Conservation (phyloP, 2,888 invertebrate species). For the Alentia gelatinosa region DNA sequence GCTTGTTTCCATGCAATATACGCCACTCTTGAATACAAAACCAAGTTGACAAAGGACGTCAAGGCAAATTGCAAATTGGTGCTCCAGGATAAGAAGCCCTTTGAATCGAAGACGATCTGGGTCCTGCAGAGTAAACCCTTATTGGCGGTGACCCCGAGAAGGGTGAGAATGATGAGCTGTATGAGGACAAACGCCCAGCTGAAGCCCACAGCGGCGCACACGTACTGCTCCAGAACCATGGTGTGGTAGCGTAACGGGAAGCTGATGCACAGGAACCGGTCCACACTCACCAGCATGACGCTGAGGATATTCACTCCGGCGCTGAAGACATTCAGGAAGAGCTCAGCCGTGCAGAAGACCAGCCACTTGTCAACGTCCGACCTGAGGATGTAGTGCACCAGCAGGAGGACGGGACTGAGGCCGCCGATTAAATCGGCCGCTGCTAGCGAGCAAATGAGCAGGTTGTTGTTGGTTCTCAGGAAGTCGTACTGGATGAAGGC, state of each 20-base stretch:
- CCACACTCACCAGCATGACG: background rate
- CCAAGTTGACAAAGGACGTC: background rate
- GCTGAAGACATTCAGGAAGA: background rate
- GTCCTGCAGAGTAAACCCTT: background rate
- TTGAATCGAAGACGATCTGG: background rate
- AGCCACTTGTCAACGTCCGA: background rate
- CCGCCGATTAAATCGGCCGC: background rate
- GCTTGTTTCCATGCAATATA: background rate
- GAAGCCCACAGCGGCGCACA: background rate
- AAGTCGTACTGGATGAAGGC: background rate
- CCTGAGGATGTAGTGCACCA: background rate
- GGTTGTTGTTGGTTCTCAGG: background rate
- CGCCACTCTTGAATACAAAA: background rate
- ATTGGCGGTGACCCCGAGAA: background rate
- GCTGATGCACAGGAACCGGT: background rate
- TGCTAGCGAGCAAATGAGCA: background rate
- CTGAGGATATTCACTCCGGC: background rate
- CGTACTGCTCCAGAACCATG: background rate
- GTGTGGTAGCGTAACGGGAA: background rate
- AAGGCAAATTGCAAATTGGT: background rate
- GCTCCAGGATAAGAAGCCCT: background rate
- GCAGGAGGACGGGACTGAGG: background rate
- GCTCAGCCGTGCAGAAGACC: background rate
- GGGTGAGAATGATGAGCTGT: background rate
- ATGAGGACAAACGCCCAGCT: background rate